Evolutionary conservation across 2,797 vertebrate species (phyloP).

Genomic region (Ctenopoma kingsleyae): DNA sequence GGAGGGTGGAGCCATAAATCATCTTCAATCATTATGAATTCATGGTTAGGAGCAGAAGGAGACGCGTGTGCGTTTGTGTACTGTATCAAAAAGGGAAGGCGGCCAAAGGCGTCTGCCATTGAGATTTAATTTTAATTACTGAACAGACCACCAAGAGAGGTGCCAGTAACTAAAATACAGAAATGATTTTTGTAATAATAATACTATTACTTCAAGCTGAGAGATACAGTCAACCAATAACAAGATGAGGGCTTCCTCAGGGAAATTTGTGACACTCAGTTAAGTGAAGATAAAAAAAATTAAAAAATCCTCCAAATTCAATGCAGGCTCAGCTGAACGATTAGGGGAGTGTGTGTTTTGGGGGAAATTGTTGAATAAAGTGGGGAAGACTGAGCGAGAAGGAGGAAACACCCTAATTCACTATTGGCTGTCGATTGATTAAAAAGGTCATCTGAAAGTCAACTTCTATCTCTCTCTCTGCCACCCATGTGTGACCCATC

Average conservation of each 20-base stretch:
- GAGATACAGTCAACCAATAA: conserved; percentile 22
- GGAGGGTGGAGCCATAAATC: conserved; percentile 72
- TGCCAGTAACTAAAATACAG: conserved; percentile 24
- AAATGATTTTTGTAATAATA: conserved; percentile 24
- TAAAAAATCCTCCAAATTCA: conserved; percentile 7
- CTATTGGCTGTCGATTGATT: conserved; percentile 81
- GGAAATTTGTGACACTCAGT: conserved; percentile 19
- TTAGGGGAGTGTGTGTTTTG: background rate
- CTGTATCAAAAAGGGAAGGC: conserved; percentile 38
- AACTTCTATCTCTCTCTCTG: conserved; percentile 39
- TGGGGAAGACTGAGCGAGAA: conserved; percentile 15
- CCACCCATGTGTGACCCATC: conserved; percentile 43
- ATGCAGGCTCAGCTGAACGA: conserved; percentile 14
- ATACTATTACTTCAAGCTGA: conserved; percentile 31
- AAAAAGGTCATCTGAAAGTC: conserved; percentile 84
- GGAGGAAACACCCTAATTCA: conserved; percentile 62
- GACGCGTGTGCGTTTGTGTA: conserved; percentile 21
- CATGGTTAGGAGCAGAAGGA: conserved; percentile 43
- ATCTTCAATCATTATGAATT: conserved; percentile 75
- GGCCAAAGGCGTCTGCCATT: conserved; percentile 35
- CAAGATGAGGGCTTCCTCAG: background rate
- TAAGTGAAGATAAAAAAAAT: conserved; percentile 12
- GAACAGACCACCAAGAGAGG: conserved; percentile 40
- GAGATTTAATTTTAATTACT: conserved; percentile 60
- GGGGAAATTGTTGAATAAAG: background rate